phyloP scores from a whole-genome alignment of 2,888 invertebrate genomes.

The Eupeodes latifasciatus region DNA sequence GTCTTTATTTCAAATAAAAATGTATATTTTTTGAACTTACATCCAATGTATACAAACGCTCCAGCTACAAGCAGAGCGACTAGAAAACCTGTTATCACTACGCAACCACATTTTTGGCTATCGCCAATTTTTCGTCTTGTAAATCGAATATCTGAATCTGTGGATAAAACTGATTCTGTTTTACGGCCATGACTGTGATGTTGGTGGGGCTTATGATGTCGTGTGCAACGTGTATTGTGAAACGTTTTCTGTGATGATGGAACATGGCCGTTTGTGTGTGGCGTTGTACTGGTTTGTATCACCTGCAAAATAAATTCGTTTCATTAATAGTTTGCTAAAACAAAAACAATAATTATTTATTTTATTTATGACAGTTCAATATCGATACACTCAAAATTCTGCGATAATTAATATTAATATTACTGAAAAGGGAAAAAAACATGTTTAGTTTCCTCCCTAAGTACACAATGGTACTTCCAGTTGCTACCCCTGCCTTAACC shows the following conservation, averaged over 20 bases:
- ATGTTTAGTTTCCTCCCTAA: too few relatives aligned
- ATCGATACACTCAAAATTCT: too few relatives aligned
- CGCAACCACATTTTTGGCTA: slow-evolving; percentile 94
- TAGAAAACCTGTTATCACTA: slow-evolving; percentile 92
- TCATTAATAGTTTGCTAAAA: too few relatives aligned
- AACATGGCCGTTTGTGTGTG: slow-evolving; percentile 76
- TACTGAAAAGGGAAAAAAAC: too few relatives aligned
- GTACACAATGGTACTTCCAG: too few relatives aligned
- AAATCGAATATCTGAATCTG: slow-evolving; percentile 95
- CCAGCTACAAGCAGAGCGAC: slow-evolving; percentile 90
- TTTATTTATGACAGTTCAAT: too few relatives aligned
- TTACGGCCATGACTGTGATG: slow-evolving; percentile 80
- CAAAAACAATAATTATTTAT: too few relatives aligned
- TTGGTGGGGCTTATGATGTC: slow-evolving; percentile 82
- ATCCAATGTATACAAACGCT: slow-evolving; percentile 87
- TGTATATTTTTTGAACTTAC: slow-evolving; percentile 83
- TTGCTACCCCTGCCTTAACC: too few relatives aligned
- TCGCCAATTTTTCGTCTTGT: slow-evolving; percentile 93
- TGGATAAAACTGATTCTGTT: slow-evolving; percentile 92
- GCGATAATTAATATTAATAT: too few relatives aligned
- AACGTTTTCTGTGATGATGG: slow-evolving; percentile 80
- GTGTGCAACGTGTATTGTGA: slow-evolving; percentile 83
- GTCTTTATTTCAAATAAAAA: not conserved
- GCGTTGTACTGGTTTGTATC: slow-evolving; percentile 77
- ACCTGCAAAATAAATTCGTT: slow-evolving; percentile 69